These are phyloP conservation scores for Panzeria rudis DNA, from an alignment of 2,888 invertebrate species.

Conservation along the genomic window DNA sequence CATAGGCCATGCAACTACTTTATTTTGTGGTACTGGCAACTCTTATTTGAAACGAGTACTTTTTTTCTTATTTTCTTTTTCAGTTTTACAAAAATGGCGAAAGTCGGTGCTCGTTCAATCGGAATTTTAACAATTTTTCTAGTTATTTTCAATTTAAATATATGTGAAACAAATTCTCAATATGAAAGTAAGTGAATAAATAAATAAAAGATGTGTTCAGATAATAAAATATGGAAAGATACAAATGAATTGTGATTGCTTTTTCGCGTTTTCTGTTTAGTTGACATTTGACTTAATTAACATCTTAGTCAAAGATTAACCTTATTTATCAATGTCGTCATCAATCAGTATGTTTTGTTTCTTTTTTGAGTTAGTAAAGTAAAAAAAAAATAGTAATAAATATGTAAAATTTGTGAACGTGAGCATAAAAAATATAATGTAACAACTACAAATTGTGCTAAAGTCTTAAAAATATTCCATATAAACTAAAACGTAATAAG, in stretches of 20 bases:
- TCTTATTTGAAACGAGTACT: constrained; percentile 41
- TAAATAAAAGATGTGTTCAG: constrained; percentile 30
- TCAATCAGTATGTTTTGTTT: constrained; percentile 33
- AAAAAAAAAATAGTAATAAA: background rate
- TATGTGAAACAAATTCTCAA: constrained; percentile 74
- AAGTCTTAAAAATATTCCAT: constrained; percentile 4
- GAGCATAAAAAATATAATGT: background rate
- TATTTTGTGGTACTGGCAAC: constrained; percentile 3
- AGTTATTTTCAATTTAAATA: constrained; percentile 74
- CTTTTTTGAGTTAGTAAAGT: background rate
- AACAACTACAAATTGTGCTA: background rate
- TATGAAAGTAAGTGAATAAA: constrained; percentile 76
- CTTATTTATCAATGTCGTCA: constrained; percentile 26
- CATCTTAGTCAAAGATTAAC: constrained; percentile 16
- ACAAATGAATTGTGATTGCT: constrained; percentile 13
- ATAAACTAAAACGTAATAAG: constrained; percentile 11
- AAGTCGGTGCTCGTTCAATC: constrained; percentile 75
- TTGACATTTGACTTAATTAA: constrained; percentile 55
- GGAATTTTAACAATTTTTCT: constrained; percentile 74
- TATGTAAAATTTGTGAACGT: background rate
- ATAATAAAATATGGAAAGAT: background rate
- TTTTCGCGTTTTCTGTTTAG: constrained; percentile 29
- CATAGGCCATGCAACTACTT: too few relatives aligned
- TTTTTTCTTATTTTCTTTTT: constrained; percentile 47
- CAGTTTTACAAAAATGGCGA: constrained; percentile 78